phyloP scores from a whole-genome alignment of 2,888 invertebrate species.

The Melieria crassipennis region DNA sequence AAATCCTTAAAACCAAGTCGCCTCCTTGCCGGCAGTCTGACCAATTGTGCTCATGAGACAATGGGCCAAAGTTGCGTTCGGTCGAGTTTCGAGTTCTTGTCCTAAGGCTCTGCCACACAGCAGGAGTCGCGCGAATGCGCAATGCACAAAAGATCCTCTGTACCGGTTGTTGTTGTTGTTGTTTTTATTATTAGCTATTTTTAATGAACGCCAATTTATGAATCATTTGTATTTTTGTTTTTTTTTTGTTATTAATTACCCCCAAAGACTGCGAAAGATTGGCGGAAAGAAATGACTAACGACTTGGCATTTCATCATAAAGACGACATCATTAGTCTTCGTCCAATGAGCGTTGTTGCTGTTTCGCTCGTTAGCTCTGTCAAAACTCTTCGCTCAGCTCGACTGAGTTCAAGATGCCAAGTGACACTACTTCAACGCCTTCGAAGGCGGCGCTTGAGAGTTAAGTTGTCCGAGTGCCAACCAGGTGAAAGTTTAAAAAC shows the following conservation, averaged over 20 bases:
- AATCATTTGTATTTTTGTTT: neutral
- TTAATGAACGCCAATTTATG: conserved; percentile 16
- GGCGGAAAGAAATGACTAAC: neutral
- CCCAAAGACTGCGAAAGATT: too few relatives aligned
- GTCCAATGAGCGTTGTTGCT: conserved; percentile 22
- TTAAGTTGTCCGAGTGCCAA: too few relatives aligned
- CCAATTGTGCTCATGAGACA: conserved; percentile 9
- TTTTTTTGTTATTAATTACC: too few relatives aligned
- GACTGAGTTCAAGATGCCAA: conserved; percentile 13
- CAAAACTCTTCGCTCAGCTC: neutral
- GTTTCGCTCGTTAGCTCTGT: conserved; percentile 1
- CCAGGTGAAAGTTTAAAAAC: too few relatives aligned
- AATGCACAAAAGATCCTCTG: too few relatives aligned
- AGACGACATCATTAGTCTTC: conserved; percentile 23
- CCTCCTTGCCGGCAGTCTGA: conserved; percentile 1
- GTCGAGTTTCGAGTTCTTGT: neutral
- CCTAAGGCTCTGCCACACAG: neutral
- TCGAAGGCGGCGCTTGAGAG: too few relatives aligned
- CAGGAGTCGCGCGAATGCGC: neutral
- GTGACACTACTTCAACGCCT: too few relatives aligned
- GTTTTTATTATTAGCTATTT: neutral
- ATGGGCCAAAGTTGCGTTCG: neutral
- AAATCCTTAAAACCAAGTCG: conserved; percentile 13
- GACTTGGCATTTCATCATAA: neutral
- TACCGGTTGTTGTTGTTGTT: too few relatives aligned